Base-by-base conservation (phyloP, 2,113 vertebrate species). In the Ictalurus punctatus region DNA sequence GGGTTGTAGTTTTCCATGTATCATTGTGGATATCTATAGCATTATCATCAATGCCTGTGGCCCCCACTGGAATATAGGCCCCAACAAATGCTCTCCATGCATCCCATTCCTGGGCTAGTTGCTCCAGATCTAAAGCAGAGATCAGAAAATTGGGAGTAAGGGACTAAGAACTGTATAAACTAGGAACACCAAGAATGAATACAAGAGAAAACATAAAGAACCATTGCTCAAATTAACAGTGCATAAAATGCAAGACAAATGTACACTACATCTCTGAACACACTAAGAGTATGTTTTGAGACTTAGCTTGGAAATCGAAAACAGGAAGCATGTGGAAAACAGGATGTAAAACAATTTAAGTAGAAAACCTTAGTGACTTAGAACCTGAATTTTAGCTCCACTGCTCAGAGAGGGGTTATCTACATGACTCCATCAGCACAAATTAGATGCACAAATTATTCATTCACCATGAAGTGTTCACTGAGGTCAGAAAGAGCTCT, bases 361-460 rank as follows among this genome's bases (percentile, higher is more conserved):
- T 73, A 37, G 34, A 37, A 19, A 73, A 37, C 13, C n/a, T 34
- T 69, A 34, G 19, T 40, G 71, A 10, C 34, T 74, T 74, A 40
- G 19, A 74, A 74, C 71, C 4, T 74, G 37, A 56, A n/a, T 19
- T 80, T 80, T 80, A 80, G 25, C 6, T 69, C 9, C 16, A 30
- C 27, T 67, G 40, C 61, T 84, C 58, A 67, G 59, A 69, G 67
- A 83, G 59, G 87, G 83, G 88, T 87, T 37, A 63, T 83, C 82
- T 90, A 52, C 44, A 88, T 92, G 71, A 74, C 34, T 44, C 17
- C 34, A 74, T 44, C 12, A 48, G 23, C 23, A 48, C 48, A 52
- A 52, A 92, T 92, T 90, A 90, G 40, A 91, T 59, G 9, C 89
- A 92, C 87, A 88, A 91, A 92, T 48, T 67, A 81, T 89, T 90